Evolutionary conservation across 2,888 invertebrate species (phyloP).

Genomic region (Drosophila putrida): DNA sequence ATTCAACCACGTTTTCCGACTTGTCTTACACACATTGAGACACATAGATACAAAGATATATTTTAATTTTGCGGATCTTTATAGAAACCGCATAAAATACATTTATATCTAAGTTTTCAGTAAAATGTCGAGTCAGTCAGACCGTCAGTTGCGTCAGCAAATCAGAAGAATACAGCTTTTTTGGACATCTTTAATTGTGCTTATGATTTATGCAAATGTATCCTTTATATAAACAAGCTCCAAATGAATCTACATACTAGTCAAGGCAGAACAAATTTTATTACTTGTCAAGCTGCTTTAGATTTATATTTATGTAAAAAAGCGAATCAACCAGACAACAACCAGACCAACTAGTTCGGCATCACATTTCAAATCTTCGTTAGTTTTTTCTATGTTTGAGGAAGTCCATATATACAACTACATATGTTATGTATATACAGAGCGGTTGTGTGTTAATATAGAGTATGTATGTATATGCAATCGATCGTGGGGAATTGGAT

Average conservation of each 20-base stretch:
- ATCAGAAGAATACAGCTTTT: slow-evolving; percentile 47
- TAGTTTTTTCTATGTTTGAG: slow-evolving; percentile 24
- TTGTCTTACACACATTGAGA: not conserved
- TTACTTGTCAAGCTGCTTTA: slow-evolving; percentile 65
- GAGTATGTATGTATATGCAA: slow-evolving; percentile 17
- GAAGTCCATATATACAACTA: slow-evolving; percentile 32
- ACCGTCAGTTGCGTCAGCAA: slow-evolving; percentile 62
- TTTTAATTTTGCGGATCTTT: slow-evolving; percentile 76
- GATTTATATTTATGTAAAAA: slow-evolving; percentile 75
- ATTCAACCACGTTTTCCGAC: slow-evolving; percentile 23
- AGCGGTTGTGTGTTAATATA: slow-evolving; percentile 13
- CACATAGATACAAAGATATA: slow-evolving; percentile 16
- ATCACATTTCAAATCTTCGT: slow-evolving; percentile 24
- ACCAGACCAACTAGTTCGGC: slow-evolving; percentile 54
- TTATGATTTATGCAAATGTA: slow-evolving; percentile 80
- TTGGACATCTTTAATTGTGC: slow-evolving; percentile 72
- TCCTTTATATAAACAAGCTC: slow-evolving; percentile 60
- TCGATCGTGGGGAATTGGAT: slow-evolving; percentile 10
- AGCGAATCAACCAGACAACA: slow-evolving; percentile 41
- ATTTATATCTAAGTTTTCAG: slow-evolving; percentile 30
- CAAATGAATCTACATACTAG: slow-evolving; percentile 51
- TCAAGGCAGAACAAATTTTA: slow-evolving; percentile 70
- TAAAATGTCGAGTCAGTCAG: slow-evolving; percentile 57
- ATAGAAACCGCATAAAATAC: slow-evolving; percentile 31
- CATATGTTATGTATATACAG: not conserved